phyloP scores from a whole-genome alignment of 2,797 vertebrate genomes.

The Acanthurus leucopareius region DNA sequence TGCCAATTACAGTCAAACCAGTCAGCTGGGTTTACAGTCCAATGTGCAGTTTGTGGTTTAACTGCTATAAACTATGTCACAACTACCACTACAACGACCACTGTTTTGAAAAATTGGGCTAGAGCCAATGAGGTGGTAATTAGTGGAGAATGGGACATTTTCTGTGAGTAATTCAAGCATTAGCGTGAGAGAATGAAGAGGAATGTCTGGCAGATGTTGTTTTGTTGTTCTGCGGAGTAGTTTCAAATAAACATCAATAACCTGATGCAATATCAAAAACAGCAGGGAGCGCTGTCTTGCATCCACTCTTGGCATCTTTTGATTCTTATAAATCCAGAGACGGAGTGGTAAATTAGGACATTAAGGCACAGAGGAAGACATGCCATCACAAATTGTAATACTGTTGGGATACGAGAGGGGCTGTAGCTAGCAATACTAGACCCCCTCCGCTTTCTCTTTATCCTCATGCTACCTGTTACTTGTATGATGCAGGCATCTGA shows the following conservation, averaged over 20 bases:
- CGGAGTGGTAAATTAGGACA: slow-evolving; percentile 22
- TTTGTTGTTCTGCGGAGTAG: slow-evolving; percentile 18
- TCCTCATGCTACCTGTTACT: neutral
- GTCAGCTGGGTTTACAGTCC: slow-evolving; percentile 35
- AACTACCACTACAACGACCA: neutral
- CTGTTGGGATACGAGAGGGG: slow-evolving; percentile 7
- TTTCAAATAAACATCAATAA: slow-evolving; percentile 54
- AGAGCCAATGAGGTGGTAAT: slow-evolving; percentile 5
- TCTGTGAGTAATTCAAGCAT: neutral
- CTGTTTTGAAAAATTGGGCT: neutral
- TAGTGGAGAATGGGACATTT: neutral
- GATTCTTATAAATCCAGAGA: slow-evolving; percentile 20
- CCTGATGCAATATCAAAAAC: slow-evolving; percentile 41
- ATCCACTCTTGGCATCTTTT: slow-evolving; percentile 28
- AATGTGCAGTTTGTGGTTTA: slow-evolving; percentile 26
- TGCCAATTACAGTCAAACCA: slow-evolving; percentile 34
- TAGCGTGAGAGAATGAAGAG: slow-evolving; percentile 27
- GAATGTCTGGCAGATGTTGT: slow-evolving; percentile 31
- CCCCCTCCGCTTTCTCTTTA: neutral
- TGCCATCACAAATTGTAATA: neutral
- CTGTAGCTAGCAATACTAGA: neutral
- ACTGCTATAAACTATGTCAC: slow-evolving; percentile 3
- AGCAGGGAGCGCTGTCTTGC: slow-evolving; percentile 2
- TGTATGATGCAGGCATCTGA: neutral
- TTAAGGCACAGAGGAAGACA: neutral